Conservation (phyloP, 2,113 vertebrate species). For the Gymnorhina tibicen region DNA sequence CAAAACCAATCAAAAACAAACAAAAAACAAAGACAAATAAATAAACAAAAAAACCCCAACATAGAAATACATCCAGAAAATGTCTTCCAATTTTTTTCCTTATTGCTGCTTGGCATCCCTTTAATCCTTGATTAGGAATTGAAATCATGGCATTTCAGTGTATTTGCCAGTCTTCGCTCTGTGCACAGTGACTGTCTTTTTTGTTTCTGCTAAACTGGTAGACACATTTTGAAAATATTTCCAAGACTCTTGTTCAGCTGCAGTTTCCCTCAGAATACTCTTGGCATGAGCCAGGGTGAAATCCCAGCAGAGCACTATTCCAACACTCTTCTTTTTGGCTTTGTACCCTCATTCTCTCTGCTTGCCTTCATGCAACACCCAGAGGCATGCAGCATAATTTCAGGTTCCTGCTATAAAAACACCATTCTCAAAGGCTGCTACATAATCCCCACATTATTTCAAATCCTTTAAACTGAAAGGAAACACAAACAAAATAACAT, state of each 20-base stretch:
- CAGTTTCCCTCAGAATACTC: not conserved
- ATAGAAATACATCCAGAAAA: not conserved
- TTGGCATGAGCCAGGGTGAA: not conserved
- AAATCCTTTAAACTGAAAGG: not conserved
- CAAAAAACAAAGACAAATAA: not conserved
- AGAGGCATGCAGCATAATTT: not conserved
- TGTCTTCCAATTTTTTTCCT: not conserved
- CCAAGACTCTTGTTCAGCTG: not conserved
- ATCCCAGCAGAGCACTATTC: not conserved
- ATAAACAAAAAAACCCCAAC: fast-evolving
- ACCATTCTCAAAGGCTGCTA: not conserved
- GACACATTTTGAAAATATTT: not conserved
- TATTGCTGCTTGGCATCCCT: not conserved
- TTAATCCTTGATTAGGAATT: not conserved
- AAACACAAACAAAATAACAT: not conserved
- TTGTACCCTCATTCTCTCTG: not conserved
- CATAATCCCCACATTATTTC: not conserved
- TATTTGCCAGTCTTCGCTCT: not conserved
- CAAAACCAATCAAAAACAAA: not conserved
- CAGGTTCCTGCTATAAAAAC: not conserved
- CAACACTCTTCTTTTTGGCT: not conserved
- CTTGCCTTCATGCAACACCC: not conserved
- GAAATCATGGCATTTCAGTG: not conserved
- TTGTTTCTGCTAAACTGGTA: not conserved
- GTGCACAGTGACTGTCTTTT: not conserved